A percentile compares a stretch with the other conserved stretches of the same genome.
Conservation (phyloP, 2,113 vertebrate species). For the Delphinus delphis region DNA sequence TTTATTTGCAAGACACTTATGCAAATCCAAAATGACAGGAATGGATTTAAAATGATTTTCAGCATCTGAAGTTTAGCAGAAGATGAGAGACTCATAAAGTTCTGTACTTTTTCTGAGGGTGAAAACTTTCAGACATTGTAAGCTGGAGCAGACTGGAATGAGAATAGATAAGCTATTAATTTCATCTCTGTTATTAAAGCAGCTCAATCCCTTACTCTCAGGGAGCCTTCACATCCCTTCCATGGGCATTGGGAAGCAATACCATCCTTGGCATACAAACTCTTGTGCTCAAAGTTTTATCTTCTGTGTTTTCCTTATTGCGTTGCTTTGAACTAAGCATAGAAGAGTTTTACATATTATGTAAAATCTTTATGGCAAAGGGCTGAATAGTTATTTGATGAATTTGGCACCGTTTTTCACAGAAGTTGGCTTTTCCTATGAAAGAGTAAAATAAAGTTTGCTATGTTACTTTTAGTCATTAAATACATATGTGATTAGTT, state of each 20-base stretch:
- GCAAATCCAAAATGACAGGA: constrained; percentile 81
- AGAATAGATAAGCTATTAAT: constrained; percentile 48
- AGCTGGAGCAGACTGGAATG: constrained; percentile 27
- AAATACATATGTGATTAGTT: not conserved
- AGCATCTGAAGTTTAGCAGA: constrained; percentile 75
- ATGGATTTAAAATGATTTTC: constrained; percentile 80
- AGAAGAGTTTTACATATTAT: not conserved
- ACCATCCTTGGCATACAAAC: not conserved
- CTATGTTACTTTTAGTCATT: not conserved
- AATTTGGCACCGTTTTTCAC: not conserved
- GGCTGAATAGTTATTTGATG: not conserved
- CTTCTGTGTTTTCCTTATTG: not conserved
- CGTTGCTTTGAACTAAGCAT: not conserved
- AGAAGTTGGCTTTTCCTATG: constrained; percentile 12
- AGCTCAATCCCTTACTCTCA: not conserved
- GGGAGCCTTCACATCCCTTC: not conserved
- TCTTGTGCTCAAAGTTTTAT: not conserved
- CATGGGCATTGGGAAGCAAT: not conserved
- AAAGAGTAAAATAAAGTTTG: not conserved
- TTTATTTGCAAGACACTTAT: constrained; percentile 72
- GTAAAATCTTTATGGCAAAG: not conserved
- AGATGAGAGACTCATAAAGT: constrained; percentile 75
- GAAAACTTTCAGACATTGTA: constrained; percentile 48
- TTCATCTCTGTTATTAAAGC: constrained; percentile 43
- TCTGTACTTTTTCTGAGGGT: not conserved